phyloP scores from a whole-genome alignment of 2,888 invertebrate species.

The Metopia argyrocephala region DNA sequence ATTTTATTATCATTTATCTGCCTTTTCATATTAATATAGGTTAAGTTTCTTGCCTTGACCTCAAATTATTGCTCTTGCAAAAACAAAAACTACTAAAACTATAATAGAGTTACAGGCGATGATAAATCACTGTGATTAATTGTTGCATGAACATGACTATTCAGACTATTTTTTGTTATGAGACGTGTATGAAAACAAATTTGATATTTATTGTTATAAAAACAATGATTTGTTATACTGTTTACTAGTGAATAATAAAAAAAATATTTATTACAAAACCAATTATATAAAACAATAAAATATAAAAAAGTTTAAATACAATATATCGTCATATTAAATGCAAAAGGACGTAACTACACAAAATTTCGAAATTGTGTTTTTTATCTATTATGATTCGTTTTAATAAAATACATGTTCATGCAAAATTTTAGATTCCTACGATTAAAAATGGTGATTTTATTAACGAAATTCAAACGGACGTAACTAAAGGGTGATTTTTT shows the following conservation, averaged over 20 bases:
- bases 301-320: background rate
- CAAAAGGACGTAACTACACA: no score
- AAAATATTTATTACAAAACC: background rate
- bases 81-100: background rate
- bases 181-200: background rate
- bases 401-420: no score
- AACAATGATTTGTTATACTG: background rate
- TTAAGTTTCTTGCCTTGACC: background rate
- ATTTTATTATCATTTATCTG: no score
- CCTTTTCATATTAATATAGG: background rate
- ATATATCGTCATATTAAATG: background rate
- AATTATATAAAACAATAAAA: background rate
- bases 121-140: conserved; percentile 29
- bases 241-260: no score
- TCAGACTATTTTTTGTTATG: conserved; percentile 3
- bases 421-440: no score
- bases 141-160: background rate
- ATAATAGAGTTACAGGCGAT: background rate
- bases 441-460: no score
- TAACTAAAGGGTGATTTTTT: no score
- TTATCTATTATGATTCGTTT: no score
- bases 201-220: conserved; percentile 16
- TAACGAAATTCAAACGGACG: no score
- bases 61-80: background rate
- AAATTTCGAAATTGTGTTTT: no score